Evolutionary conservation across 2,797 vertebrate species (phyloP).

Genomic region (Poeciliopsis presidionis): DNA sequence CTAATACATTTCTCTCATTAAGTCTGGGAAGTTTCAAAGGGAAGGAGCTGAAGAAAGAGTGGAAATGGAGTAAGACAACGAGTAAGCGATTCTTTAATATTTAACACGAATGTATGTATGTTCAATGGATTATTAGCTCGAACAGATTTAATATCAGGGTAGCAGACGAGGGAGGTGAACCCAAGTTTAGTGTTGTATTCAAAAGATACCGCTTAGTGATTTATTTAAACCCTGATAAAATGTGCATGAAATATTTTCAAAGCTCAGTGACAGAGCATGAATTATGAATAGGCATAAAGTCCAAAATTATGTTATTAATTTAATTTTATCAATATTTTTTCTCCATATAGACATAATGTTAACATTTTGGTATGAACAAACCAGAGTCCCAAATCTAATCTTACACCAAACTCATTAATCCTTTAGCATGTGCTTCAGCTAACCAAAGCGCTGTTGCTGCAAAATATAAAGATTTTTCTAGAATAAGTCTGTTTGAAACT

Average conservation of each 20-base stretch:
- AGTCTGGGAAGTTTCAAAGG: constrained; percentile 31
- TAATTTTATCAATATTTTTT: background rate
- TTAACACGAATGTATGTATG: background rate
- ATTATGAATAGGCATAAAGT: background rate
- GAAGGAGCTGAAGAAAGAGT: constrained; percentile 4
- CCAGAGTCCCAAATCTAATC: background rate
- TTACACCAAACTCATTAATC: background rate
- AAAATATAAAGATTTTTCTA: background rate
- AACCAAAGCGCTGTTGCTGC: background rate
- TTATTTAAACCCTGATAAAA: background rate
- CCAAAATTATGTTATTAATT: background rate
- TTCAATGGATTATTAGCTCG: background rate
- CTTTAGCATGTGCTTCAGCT: background rate
- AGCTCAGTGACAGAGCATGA: background rate
- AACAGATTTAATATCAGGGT: background rate
- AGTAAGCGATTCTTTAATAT: background rate
- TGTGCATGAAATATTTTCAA: background rate
- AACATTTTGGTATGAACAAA: background rate
- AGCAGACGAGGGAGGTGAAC: background rate
- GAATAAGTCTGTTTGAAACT: background rate
- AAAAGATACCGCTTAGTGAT: background rate
- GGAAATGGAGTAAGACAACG: background rate
- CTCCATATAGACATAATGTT: background rate
- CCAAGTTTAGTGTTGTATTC: background rate
- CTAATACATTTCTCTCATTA: constrained; percentile 33